Percentiles rank a stretch among this genome's conserved stretches.
These are phyloP conservation scores for Flexamia atlantica DNA, from an alignment of 2,888 invertebrate genomes.

Conservation along the genomic window DNA sequence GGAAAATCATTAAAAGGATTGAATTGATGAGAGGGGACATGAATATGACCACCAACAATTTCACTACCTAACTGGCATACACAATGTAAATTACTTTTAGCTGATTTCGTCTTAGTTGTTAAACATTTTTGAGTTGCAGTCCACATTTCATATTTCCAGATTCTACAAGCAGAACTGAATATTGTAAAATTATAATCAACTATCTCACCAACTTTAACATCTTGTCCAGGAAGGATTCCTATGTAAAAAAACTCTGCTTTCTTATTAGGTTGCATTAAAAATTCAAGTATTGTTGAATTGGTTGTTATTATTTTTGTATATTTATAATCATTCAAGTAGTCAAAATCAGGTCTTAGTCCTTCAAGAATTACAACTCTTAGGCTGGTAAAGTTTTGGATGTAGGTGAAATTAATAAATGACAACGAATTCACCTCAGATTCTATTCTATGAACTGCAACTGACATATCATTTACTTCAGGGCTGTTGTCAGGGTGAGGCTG, in stretches of 20 bases:
- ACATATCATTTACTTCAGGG: neutral
- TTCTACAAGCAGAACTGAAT: neutral
- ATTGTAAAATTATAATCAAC: neutral
- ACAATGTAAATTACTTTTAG: neutral
- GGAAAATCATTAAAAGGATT: neutral
- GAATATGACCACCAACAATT: neutral
- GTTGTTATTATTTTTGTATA: slow-evolving; percentile 1
- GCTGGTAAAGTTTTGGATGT: neutral
- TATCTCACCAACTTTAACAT: neutral
- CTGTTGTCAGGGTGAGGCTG: neutral
- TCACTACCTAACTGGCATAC: neutral
- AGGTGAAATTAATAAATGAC: slow-evolving; percentile 27
- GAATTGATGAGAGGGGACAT: neutral
- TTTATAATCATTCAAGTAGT: neutral
- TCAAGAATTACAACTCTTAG: neutral
- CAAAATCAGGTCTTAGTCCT: neutral
- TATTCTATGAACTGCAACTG: slow-evolving; percentile 5
- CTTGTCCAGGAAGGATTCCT: neutral
- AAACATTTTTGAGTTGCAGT: neutral
- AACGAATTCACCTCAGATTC: neutral
- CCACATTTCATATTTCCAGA: neutral
- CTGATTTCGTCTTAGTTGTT: neutral
- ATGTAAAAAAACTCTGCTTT: neutral
- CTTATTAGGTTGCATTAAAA: neutral
- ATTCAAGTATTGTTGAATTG: neutral